Evolutionary conservation across 2,888 invertebrate genomes (phyloP), one percentile per base, ranked within the genome.

Genomic region (Campoletis raptor): DNA sequence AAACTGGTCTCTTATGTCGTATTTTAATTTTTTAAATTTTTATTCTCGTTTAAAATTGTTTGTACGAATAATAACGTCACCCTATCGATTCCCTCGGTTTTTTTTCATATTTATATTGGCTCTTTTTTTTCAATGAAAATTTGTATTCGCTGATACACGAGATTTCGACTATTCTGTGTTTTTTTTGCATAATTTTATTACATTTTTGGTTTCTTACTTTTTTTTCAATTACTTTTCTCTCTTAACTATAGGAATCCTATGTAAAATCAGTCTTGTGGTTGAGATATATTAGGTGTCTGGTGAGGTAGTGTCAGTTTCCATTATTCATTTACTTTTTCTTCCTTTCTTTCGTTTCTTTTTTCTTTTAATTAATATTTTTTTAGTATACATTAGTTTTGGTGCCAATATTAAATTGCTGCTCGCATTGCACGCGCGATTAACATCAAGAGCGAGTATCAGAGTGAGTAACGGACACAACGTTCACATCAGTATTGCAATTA

Each of bases 241-340:
- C 88, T 91, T 89, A 92, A 84, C 89, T 92, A 92, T 94, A 93
- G 93, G 92, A 94, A 94, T 94, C 94, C 93, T 93, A 94, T 94
- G 92, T 92, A 93, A 94, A 93, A 94, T 94, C 94, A 94, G 94
- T 94, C 94, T 94, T 94, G 94, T 91, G 94, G 91, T 94, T 94
- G 92, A 94, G 93, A 94, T 94, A 94, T 94, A 93, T 93, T 92
- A 93, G 91, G 92, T 94, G 93, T 93, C 89, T 92, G 93, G 94
- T 94, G 94, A 94, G 94, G 94, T 94, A 94, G 94, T 92, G 93
- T 93, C 91, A 92, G 92, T 94, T 87, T 87, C 70, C 69, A 79
- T 84, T 74, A 78, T 64, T 78, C 78, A 64, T 69, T 74, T 64
- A 67, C 9, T 61, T 61, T 57, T 81, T 67, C 57, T 40, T 84